phyloP scores from a whole-genome alignment of 2,888 invertebrate genomes.

The Hyppa rectilinea region DNA sequence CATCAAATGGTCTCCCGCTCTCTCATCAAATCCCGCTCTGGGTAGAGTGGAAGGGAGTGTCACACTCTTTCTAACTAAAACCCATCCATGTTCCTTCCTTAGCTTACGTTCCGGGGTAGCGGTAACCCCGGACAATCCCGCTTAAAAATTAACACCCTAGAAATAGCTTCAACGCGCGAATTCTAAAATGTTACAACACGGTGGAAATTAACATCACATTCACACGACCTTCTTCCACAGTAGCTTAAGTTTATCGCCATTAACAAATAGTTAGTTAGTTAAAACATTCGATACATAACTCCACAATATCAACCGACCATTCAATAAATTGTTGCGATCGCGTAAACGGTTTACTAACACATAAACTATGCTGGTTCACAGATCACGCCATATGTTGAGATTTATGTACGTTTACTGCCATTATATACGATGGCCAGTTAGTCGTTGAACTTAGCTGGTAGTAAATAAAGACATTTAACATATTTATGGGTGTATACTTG shows the following conservation, averaged over 20 bases:
- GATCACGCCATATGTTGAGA: conserved; percentile 56
- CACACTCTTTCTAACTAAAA: no score
- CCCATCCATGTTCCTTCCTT: no score
- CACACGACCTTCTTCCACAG: conserved; percentile 22
- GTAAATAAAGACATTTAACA: conserved; percentile 53
- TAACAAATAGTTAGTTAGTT: conserved; percentile 18
- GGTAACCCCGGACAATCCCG: no score
- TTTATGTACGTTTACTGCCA: conserved; percentile 46
- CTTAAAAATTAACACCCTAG: no score
- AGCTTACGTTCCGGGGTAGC: no score
- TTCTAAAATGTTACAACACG: not conserved
- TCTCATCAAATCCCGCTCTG: no score
- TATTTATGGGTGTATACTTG: conserved; percentile 42
- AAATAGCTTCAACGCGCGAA: not conserved
- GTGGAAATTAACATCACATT: conserved; percentile 9
- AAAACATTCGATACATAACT: conserved; percentile 16
- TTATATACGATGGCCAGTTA: conserved; percentile 53
- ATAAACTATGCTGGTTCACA: conserved; percentile 51
- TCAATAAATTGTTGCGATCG: conserved; percentile 51
- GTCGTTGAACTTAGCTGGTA: conserved; percentile 47
- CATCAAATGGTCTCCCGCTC: no score
- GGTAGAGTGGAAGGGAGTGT: no score
- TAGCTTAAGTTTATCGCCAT: conserved; percentile 27
- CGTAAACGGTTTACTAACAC: conserved; percentile 43
- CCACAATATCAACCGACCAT: conserved; percentile 23